Conservation (phyloP, 2,888 invertebrate genomes). For the Drosophila niveifrons region DNA sequence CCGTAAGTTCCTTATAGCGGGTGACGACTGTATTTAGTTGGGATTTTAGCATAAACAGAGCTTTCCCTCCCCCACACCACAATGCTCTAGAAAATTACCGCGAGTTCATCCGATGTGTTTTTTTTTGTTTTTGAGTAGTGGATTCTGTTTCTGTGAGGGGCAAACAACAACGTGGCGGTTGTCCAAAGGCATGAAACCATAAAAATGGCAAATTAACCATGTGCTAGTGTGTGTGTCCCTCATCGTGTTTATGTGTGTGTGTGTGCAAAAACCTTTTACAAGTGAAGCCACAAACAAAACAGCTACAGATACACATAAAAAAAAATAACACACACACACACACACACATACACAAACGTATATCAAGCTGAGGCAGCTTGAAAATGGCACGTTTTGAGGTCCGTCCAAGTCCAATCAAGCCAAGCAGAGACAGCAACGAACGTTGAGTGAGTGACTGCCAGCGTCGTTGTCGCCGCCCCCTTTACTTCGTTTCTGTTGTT, state of each 20-base stretch:
- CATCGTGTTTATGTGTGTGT: slow-evolving; percentile 27
- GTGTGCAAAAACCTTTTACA: slow-evolving; percentile 58
- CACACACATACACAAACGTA: slow-evolving; percentile 16
- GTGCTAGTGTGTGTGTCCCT: slow-evolving; percentile 39
- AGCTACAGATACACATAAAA: slow-evolving; percentile 22
- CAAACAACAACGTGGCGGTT: slow-evolving; percentile 6
- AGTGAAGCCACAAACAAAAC: slow-evolving; percentile 75
- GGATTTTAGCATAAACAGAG: slow-evolving; percentile 10
- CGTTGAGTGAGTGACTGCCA: slow-evolving; percentile 15
- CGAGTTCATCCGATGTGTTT: slow-evolving; percentile 10
- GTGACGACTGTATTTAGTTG: neutral
- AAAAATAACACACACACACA: slow-evolving; percentile 18
- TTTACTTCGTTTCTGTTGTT: slow-evolving; percentile 22
- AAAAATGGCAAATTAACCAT: slow-evolving; percentile 83
- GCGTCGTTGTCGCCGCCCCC: slow-evolving; percentile 36
- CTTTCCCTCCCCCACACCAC: neutral
- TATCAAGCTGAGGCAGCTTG: slow-evolving; percentile 68
- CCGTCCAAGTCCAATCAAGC: slow-evolving; percentile 80
- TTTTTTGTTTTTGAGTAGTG: slow-evolving; percentile 3
- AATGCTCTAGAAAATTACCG: slow-evolving; percentile 14
- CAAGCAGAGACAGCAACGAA: slow-evolving; percentile 56
- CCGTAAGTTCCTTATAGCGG: neutral
- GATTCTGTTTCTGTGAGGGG: slow-evolving; percentile 29
- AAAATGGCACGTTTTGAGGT: slow-evolving; percentile 80
- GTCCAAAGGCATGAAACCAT: slow-evolving; percentile 80